Conservation (phyloP, 2,888 invertebrate species). For the Drosophila villosipedis region DNA sequence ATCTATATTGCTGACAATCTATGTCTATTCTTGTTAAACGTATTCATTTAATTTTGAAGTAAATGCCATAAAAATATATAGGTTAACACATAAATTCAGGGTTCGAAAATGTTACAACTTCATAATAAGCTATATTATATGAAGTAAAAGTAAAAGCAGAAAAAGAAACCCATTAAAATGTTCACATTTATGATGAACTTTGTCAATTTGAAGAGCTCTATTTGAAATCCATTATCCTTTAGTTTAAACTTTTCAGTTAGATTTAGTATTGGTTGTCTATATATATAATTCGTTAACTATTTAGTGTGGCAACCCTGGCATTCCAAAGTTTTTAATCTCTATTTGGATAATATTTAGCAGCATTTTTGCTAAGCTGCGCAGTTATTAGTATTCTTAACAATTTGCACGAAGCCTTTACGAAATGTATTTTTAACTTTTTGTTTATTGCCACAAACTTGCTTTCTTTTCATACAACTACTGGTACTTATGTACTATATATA, state of each 20-base stretch:
- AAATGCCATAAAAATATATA: not conserved
- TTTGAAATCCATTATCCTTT: not conserved
- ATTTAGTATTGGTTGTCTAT: not conserved
- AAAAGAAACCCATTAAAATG: not conserved
- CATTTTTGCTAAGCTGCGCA: conserved; percentile 33
- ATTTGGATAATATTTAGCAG: conserved; percentile 58
- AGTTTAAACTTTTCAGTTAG: not conserved
- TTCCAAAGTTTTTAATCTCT: conserved; percentile 18
- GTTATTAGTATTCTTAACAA: conserved; percentile 65
- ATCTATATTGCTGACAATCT: not conserved
- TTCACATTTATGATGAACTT: not conserved
- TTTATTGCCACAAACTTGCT: conserved; percentile 36
- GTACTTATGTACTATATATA: conserved; percentile 23
- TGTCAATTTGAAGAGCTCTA: not conserved
- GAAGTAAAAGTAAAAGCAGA: not conserved
- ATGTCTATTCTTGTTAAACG: not conserved
- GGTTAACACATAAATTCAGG: not conserved
- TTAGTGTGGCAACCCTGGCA: conserved; percentile 20
- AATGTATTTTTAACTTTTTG: conserved; percentile 61
- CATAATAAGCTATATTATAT: not conserved
- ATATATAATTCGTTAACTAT: not conserved
- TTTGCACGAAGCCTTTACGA: conserved; percentile 57
- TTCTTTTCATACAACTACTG: conserved; percentile 32
- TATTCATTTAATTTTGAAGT: not conserved
- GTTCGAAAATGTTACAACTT: not conserved